phyloP scores from a whole-genome alignment of 2,888 invertebrate genomes.

The Rutpela maculata region DNA sequence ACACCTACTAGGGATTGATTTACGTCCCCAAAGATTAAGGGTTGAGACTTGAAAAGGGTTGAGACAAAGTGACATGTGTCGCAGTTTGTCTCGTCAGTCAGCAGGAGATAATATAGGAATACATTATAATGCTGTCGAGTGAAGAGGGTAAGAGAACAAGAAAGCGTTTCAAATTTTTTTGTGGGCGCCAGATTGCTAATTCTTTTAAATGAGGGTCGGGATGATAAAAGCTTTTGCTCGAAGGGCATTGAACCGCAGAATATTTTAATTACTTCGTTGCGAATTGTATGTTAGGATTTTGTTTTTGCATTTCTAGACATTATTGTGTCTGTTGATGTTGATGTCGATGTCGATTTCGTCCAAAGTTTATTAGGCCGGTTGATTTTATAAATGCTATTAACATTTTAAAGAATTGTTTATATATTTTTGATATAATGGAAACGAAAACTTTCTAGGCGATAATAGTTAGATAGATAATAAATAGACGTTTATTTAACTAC shows the following conservation, averaged over 20 bases:
- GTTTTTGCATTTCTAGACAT: background rate
- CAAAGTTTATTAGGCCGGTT: background rate
- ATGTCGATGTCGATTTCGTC: background rate
- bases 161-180: constrained; percentile 13
- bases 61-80: constrained; percentile 41
- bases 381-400: no score
- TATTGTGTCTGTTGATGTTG: no score
- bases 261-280: background rate
- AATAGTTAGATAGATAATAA: no score
- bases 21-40: constrained; percentile 32
- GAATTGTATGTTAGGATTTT: background rate
- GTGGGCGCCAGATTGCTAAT: background rate
- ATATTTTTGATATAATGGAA: no score
- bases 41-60: constrained; percentile 42
- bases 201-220: constrained; percentile 15
- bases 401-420: no score
- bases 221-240: background rate
- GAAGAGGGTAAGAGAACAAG: constrained; percentile 12
- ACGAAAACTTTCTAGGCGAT: no score
- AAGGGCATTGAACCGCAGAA: background rate
- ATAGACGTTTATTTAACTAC: no score
- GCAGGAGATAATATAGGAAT: constrained; percentile 25
- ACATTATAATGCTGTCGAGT: constrained; percentile 32
- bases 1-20: constrained; percentile 20
- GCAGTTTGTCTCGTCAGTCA: constrained; percentile 41